Evolutionary conservation across 2,113 vertebrate genomes (phyloP).

Genomic region (Xiphophorus hellerii): DNA sequence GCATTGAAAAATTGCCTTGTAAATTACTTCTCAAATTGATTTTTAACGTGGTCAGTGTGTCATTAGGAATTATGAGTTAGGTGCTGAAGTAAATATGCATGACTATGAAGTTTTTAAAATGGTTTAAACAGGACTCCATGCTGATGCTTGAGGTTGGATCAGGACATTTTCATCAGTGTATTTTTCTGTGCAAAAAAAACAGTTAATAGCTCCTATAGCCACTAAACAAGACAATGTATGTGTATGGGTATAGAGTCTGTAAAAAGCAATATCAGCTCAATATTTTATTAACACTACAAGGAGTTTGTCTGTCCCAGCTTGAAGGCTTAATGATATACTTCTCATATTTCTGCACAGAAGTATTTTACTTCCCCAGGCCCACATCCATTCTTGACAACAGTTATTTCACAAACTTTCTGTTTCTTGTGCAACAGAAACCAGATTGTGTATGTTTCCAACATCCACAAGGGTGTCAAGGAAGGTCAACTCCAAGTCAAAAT

Average conservation of each 20-base stretch:
- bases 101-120: no score
- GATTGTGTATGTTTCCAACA: constrained; percentile 6
- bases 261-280: no score
- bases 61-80: background rate
- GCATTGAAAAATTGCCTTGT: no score
- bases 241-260: no score
- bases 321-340: background rate
- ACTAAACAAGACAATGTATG: no score
- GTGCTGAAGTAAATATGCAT: background rate
- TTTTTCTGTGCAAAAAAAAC: no score
- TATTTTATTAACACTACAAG: no score
- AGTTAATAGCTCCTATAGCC: no score
- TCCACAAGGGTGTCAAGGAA: background rate
- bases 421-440: constrained; percentile 17
- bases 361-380: constrained; percentile 9
- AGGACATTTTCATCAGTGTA: no score
- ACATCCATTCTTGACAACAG: constrained; percentile 7
- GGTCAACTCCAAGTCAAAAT: constrained; percentile 1
- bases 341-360: background rate
- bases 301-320: background rate
- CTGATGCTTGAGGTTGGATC: no score
- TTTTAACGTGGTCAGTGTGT: no score
- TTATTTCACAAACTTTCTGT: constrained; percentile 18
- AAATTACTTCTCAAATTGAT: background rate
- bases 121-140: no score